Percentiles rank a stretch among this genome's conserved stretches.
Evolutionary conservation across 2,888 invertebrate genomes (phyloP).

Genomic region (Oligia latruncula): DNA sequence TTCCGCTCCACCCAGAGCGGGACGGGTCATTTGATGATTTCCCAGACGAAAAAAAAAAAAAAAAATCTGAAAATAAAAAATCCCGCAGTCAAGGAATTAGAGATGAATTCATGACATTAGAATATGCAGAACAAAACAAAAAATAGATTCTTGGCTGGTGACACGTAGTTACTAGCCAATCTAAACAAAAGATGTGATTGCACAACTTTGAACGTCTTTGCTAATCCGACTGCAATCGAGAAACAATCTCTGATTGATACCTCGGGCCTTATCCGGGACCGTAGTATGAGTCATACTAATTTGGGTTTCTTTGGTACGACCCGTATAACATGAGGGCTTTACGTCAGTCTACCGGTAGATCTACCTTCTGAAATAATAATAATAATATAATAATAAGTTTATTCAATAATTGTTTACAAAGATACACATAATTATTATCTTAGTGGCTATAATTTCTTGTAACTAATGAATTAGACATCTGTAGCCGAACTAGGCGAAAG

Average conservation of each 20-base stretch:
- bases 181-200: conserved; percentile 1
- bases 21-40: no score
- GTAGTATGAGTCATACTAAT: conserved; percentile 16
- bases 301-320: background rate
- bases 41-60: no score
- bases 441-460: no score
- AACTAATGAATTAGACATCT: no score
- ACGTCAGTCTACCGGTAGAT: background rate
- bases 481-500: no score
- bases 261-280: conserved; percentile 5
- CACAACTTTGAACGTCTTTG: conserved; percentile 21
- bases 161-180: background rate
- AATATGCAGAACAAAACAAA: background rate
- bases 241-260: conserved; percentile 14
- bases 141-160: background rate
- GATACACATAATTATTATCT: no score
- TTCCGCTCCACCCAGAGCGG: no score
- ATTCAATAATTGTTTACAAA: no score
- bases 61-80: background rate
- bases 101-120: background rate
- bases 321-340: background rate
- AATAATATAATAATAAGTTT: no score
- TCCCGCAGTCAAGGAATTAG: background rate
- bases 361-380: no score
- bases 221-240: conserved; percentile 12